Conservation (phyloP, 2,797 vertebrate species). For the Pseudochirops cupreus region DNA sequence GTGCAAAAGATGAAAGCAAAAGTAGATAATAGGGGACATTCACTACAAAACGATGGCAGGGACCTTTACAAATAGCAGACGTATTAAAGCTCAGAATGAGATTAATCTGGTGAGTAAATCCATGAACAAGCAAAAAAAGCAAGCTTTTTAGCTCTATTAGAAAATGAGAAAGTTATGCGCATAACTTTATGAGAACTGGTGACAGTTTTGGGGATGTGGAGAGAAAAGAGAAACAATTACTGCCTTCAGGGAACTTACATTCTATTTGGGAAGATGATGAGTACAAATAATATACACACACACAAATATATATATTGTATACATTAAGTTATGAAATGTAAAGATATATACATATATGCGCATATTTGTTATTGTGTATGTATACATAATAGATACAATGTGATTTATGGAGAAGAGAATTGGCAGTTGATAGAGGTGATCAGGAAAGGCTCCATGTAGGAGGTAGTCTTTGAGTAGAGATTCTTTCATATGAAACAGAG, state of each 20-base stretch:
- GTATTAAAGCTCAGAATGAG: neutral
- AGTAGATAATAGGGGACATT: neutral
- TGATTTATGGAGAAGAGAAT: neutral
- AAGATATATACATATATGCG: neutral
- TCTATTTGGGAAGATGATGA: neutral
- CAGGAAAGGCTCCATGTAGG: neutral
- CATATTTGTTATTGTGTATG: neutral
- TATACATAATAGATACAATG: neutral
- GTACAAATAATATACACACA: neutral
- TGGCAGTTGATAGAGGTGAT: neutral
- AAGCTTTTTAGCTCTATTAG: neutral
- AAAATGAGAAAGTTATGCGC: neutral
- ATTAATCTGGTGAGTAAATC: neutral
- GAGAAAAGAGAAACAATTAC: neutral
- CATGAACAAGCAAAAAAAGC: neutral
- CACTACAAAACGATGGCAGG: neutral
- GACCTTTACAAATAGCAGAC: neutral
- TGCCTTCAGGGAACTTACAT: neutral
- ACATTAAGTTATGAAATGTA: neutral
- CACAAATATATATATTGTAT: neutral
- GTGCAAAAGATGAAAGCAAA: neutral
- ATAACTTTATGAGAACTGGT: neutral
- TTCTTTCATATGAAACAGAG: neutral
- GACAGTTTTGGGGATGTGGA: neutral
- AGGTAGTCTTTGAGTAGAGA: neutral